Evolutionary conservation across 2,797 vertebrate species (phyloP).

Genomic region (Poeciliopsis paucimaculata): DNA sequence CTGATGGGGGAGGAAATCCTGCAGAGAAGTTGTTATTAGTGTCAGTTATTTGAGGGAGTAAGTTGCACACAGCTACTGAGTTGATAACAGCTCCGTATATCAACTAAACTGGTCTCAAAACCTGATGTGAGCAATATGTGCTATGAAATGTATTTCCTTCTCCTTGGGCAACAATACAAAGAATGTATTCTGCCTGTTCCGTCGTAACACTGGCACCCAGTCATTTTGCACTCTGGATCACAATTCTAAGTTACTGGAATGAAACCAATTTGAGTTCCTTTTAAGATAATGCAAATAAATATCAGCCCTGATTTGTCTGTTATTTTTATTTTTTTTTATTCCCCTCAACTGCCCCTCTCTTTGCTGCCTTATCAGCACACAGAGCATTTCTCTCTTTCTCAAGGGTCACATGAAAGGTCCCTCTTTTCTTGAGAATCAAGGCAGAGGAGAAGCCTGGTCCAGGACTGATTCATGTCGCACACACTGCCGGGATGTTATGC

Average conservation of each 20-base stretch:
- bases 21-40: slow-evolving; percentile 41
- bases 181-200: slow-evolving; percentile 55
- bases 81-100: slow-evolving; percentile 66
- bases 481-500: slow-evolving; percentile 80
- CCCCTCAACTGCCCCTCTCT: slow-evolving; percentile 48
- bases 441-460: slow-evolving; percentile 73
- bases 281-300: slow-evolving; percentile 80
- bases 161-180: slow-evolving; percentile 61
- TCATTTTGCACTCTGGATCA: slow-evolving; percentile 64
- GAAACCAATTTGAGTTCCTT: slow-evolving; percentile 71
- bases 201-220: slow-evolving; percentile 45
- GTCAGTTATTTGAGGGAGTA: slow-evolving; percentile 51
- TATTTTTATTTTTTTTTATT: slow-evolving; percentile 22
- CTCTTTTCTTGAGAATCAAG: slow-evolving; percentile 72
- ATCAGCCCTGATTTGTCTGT: slow-evolving; percentile 67
- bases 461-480: slow-evolving; percentile 81
- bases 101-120: slow-evolving; percentile 59
- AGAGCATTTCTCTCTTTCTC: slow-evolving; percentile 71
- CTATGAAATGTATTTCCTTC: slow-evolving; percentile 71
- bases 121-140: slow-evolving; percentile 61
- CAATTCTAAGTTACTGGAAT: slow-evolving; percentile 64
- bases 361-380: slow-evolving; percentile 71
- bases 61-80: slow-evolving; percentile 36
- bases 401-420: slow-evolving; percentile 76
- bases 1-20: slow-evolving; percentile 12